phyloP scores from a whole-genome alignment of 1,140 invertebrate species.

The Drosophila santomea region DNA sequence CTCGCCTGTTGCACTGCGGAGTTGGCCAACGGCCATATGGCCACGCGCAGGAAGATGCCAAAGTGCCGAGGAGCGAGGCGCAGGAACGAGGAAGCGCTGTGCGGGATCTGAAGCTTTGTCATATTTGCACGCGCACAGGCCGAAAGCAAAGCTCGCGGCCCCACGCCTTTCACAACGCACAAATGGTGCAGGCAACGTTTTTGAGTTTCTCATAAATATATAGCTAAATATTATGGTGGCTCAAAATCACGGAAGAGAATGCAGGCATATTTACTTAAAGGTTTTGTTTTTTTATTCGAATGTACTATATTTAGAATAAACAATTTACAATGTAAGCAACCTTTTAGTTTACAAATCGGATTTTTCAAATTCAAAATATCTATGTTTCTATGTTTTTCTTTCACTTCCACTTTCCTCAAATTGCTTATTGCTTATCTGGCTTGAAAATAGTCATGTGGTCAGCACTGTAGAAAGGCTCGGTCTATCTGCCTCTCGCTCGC shows the following conservation, averaged over 20 bases:
- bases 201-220: no score
- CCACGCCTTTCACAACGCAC: constrained; percentile 20
- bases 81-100: background rate
- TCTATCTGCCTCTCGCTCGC: background rate
- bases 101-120: constrained; percentile 49
- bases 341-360: no score
- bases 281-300: no score
- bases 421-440: background rate
- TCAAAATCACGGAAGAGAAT: background rate
- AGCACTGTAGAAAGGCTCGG: constrained; percentile 4
- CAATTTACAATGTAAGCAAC: no score
- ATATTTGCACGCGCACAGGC: constrained; percentile 64
- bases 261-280: no score
- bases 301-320: no score
- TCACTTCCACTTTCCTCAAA: no score
- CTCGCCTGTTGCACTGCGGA: constrained; percentile 43
- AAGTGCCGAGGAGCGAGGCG: constrained; percentile 22
- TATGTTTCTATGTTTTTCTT: no score
- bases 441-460: background rate
- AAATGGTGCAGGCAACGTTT: background rate
- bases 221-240: no score
- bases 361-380: no score
- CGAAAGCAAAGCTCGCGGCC: constrained; percentile 65
- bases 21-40: constrained; percentile 50
- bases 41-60: constrained; percentile 53